Conservation (phyloP, 2,113 vertebrate genomes). For the Prionailurus viverrinus region DNA sequence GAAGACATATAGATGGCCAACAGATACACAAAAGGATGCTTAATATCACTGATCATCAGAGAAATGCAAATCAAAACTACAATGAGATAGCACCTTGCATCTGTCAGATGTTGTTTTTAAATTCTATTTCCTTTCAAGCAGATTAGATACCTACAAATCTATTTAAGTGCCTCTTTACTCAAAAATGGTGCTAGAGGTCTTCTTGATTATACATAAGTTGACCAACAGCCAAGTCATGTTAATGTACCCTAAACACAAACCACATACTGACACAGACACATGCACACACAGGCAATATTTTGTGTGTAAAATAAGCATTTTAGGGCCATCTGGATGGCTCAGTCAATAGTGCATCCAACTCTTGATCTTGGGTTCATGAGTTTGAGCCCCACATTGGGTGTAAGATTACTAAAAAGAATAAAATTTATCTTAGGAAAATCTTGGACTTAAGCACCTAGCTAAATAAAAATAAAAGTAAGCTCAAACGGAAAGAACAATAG, state of each 20-base stretch:
- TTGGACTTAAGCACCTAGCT: not conserved
- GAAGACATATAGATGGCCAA: not conserved
- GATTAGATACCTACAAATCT: not conserved
- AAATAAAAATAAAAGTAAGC: not conserved
- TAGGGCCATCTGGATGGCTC: not conserved
- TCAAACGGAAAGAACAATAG: not conserved
- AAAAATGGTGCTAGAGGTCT: not conserved
- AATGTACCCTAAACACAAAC: not conserved
- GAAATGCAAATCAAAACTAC: not conserved
- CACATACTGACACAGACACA: too few species aligned
- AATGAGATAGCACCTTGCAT: not conserved
- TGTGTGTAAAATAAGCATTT: not conserved
- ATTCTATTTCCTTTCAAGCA: not conserved
- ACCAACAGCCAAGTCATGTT: not conserved
- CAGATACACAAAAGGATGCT: not conserved
- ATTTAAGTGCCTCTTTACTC: not conserved
- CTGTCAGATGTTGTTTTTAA: not conserved
- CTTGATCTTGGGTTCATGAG: not conserved
- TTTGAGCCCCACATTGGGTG: not conserved
- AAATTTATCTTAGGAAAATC: not conserved
- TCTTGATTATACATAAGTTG: not conserved
- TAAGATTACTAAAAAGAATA: not conserved
- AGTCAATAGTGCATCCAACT: not conserved
- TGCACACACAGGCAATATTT: not conserved
- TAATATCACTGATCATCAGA: not conserved